These are phyloP conservation scores for Atherinosoma microstoma DNA, from an alignment of 2,797 vertebrate species.

Conservation along the genomic window DNA sequence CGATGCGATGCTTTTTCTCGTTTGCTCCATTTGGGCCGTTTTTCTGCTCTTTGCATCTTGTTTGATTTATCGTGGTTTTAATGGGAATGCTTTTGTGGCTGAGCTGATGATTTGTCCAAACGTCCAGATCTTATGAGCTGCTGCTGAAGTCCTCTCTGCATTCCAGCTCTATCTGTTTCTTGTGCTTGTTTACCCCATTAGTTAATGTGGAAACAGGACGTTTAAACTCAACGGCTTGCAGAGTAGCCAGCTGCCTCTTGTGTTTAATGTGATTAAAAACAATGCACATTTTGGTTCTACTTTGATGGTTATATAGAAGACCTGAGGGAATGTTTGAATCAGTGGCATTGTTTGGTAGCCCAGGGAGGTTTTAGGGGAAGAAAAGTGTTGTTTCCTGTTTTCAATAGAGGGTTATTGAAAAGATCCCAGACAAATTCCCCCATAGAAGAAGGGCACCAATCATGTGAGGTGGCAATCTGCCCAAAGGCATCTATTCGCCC, in stretches of 20 bases:
- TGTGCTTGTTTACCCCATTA: slow-evolving; percentile 35
- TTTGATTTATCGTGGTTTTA: slow-evolving; percentile 50
- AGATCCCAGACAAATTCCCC: slow-evolving; percentile 44
- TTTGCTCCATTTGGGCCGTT: slow-evolving; percentile 21
- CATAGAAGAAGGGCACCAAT: slow-evolving; percentile 58
- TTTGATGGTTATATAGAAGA: slow-evolving; percentile 59
- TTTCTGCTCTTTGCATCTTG: slow-evolving; percentile 36
- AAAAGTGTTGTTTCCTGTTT: slow-evolving; percentile 14
- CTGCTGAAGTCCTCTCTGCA: slow-evolving; percentile 26
- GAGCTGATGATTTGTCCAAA: slow-evolving; percentile 57
- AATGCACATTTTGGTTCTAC: slow-evolving; percentile 39
- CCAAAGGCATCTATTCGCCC: slow-evolving; percentile 57
- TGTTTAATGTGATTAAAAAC: slow-evolving; percentile 65
- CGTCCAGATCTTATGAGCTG: slow-evolving; percentile 40
- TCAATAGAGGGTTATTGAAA: slow-evolving; percentile 38
- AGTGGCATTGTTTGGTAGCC: slow-evolving; percentile 27
- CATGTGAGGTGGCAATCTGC: slow-evolving; percentile 59
- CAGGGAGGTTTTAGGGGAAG: slow-evolving; percentile 13
- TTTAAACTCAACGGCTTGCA: slow-evolving; percentile 56
- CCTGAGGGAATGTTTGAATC: slow-evolving; percentile 56
- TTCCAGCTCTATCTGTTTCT: slow-evolving; percentile 27
- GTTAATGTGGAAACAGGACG: slow-evolving; percentile 38
- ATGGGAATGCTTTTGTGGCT: slow-evolving; percentile 56
- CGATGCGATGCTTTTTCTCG: background rate
- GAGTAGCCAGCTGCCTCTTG: slow-evolving; percentile 61